Conservation (phyloP, 2,888 invertebrate genomes). For the Halocaridina rubra region DNA sequence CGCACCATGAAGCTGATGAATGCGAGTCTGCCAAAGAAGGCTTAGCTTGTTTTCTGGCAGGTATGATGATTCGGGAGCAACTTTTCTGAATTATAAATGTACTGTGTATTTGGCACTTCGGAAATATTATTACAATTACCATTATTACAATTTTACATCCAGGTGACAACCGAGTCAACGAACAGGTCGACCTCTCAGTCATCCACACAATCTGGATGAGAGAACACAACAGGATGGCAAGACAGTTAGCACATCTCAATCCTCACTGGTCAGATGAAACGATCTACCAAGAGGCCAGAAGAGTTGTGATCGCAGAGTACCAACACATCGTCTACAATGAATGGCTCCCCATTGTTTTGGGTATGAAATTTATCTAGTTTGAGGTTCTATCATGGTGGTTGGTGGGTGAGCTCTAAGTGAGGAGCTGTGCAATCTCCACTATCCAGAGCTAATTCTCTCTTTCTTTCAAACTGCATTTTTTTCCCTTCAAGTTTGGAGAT, state of each 20-base stretch:
- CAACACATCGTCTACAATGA: slow-evolving; percentile 86
- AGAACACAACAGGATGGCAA: slow-evolving; percentile 71
- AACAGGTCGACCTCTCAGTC: slow-evolving; percentile 77
- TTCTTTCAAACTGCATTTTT: no score
- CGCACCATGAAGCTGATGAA: slow-evolving; percentile 18
- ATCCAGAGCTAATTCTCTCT: no score
- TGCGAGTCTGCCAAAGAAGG: slow-evolving; percentile 33
- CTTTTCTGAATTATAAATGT: no score
- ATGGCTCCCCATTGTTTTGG: slow-evolving; percentile 80
- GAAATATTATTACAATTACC: no score
- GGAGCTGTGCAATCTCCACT: no score
- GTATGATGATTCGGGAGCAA: no score
- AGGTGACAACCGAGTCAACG: slow-evolving; percentile 71
- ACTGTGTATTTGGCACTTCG: no score
- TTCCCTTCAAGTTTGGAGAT: no score
- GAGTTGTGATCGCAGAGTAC: slow-evolving; percentile 69
- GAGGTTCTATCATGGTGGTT: no score
- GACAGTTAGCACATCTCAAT: slow-evolving; percentile 68
- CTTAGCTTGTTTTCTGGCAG: slow-evolving; percentile 34
- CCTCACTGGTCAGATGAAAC: slow-evolving; percentile 72
- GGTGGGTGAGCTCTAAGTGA: no score
- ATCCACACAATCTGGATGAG: slow-evolving; percentile 77
- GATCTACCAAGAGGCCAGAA: slow-evolving; percentile 71
- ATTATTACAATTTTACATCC: slow-evolving; percentile 65
- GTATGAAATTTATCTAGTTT: no score